Conservation (phyloP, 2,888 invertebrate species). For the Gymnoscelis rufifasciata region DNA sequence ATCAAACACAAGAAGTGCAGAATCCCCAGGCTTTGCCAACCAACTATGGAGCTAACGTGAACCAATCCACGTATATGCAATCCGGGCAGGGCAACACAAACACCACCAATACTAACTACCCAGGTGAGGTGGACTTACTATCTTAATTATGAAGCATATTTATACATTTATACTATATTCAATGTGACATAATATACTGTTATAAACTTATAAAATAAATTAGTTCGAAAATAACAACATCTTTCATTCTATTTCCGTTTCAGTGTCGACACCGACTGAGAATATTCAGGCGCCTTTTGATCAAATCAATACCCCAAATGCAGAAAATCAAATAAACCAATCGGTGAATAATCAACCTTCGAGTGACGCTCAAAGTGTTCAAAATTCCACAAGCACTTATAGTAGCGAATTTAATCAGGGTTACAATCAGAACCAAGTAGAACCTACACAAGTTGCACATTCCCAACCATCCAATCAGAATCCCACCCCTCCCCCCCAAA, state of each 20-base stretch:
- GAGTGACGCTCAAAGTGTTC: conserved; percentile 11
- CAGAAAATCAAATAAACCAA: conserved; percentile 9
- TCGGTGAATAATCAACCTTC: conserved; percentile 13
- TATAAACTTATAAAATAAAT: conserved; percentile 24
- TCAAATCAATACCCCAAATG: conserved; percentile 23
- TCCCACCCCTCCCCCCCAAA: conserved; percentile 1
- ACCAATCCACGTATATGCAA: conserved; percentile 66
- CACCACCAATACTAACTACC: conserved; percentile 54
- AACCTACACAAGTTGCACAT: conserved; percentile 5
- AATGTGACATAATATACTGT: conserved; percentile 11
- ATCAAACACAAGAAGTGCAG: conserved; percentile 48
- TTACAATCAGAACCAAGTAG: conserved; percentile 5
- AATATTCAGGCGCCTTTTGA: conserved; percentile 41
- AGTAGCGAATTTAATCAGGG: conserved; percentile 2
- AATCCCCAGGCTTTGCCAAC: conserved; percentile 42
- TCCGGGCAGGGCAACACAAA: conserved; percentile 51
- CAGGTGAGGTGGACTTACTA: conserved; percentile 59
- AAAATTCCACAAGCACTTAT: conserved; percentile 7
- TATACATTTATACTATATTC: conserved; percentile 21
- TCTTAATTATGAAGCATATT: conserved; percentile 17
- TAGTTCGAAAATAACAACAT: conserved; percentile 21
- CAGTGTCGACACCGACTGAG: conserved; percentile 61
- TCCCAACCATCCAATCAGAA: conserved; percentile 12
- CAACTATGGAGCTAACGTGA: conserved; percentile 55
- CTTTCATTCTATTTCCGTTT: conserved; percentile 46